Evolutionary conservation across 2,113 vertebrate genomes (phyloP).

Genomic region (cat (Felis catus)): F.catus_Fca126_mat1.0 CM031419.1:114630001-114630500

Average conservation of each 20-base stretch:
- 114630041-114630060: background rate
- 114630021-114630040: fast-evolving
- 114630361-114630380: too few relatives aligned
- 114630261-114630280: constrained; percentile 50
- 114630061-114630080: fast-evolving
- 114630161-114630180: background rate
- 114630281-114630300: constrained; percentile 72
- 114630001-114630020: background rate
- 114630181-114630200: background rate
- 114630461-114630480: constrained; percentile 49
- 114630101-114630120: fast-evolving
- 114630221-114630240: constrained; percentile 26
- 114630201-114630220: fast-evolving
- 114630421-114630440: constrained; percentile 63
- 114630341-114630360: background rate
- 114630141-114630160: background rate
- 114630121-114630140: fast-evolving
- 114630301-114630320: constrained; percentile 64
- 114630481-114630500: constrained; percentile 27
- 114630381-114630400: background rate
- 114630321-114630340: background rate
- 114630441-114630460: constrained; percentile 58
- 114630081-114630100: fast-evolving
- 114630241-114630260: constrained; percentile 46
- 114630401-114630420: background rate